Conservation (phyloP, 1,140 invertebrate species). For the Drosophila azteca region DNA sequence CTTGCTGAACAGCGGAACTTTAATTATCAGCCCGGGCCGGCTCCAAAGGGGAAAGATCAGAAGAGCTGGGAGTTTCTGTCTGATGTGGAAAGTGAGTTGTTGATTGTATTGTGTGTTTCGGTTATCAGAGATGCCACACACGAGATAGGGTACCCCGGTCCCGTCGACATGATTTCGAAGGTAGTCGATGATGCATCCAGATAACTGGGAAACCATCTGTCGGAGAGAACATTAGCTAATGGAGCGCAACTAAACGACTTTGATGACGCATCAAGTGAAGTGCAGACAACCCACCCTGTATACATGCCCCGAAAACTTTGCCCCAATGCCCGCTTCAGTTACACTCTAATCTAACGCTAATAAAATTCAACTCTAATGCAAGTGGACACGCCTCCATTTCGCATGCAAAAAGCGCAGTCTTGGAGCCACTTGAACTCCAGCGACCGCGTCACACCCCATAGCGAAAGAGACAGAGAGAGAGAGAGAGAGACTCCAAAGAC, state of each 20-base stretch:
- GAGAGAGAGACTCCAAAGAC: too few species aligned
- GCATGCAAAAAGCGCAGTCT: conserved; percentile 30
- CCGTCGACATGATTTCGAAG: conserved; percentile 18
- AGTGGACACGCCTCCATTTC: conserved; percentile 41
- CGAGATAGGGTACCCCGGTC: conserved; percentile 30
- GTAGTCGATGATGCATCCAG: conserved; percentile 15
- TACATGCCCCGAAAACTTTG: background rate
- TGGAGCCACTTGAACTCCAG: conserved; percentile 49
- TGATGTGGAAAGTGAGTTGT: conserved; percentile 46
- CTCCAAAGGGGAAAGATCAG: conserved; percentile 35
- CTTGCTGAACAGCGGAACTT: conserved; percentile 48
- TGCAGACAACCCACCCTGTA: background rate
- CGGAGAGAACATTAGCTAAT: conserved; percentile 57
- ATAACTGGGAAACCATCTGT: conserved; percentile 27
- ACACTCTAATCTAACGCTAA: conserved; percentile 32
- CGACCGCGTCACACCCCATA: conserved; percentile 48
- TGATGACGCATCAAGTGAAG: conserved; percentile 10
- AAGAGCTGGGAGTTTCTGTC: conserved; percentile 8
- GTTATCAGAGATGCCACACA: conserved; percentile 59
- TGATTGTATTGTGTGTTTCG: conserved; percentile 49
- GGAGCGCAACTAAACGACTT: conserved; percentile 28
- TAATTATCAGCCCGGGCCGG: conserved; percentile 50
- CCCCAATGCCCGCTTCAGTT: conserved; percentile 28
- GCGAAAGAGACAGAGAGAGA: background rate
- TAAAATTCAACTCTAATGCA: conserved; percentile 9